These are phyloP conservation scores for Branchellion lobata DNA, from an alignment of 2,888 invertebrate genomes.

Conservation along the genomic window DNA sequence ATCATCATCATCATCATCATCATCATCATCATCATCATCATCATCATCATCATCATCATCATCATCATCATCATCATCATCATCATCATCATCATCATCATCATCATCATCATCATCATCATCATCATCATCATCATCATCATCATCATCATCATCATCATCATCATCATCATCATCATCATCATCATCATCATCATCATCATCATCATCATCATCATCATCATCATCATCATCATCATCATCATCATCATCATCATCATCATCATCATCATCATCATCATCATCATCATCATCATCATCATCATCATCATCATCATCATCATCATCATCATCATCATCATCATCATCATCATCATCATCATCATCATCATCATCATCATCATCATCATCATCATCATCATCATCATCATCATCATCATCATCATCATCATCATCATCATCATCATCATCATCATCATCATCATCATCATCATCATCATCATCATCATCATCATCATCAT, in stretches of 20 bases:
- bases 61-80: conserved; percentile 31
- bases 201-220: conserved; percentile 28
- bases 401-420: conserved; percentile 14
- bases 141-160: conserved; percentile 28
- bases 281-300: conserved; percentile 12
- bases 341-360: neutral
- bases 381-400: neutral
- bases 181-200: conserved; percentile 31
- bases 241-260: conserved; percentile 31
- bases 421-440: neutral
- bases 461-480: conserved; percentile 9
- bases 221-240: neutral
- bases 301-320: conserved; percentile 11
- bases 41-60: neutral
- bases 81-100: conserved; percentile 28
- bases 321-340: neutral
- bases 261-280: conserved; percentile 4
- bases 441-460: neutral
- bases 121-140: conserved; percentile 31
- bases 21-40: conserved; percentile 28
- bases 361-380: neutral
- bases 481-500: conserved; percentile 9
- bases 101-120: neutral
- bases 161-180: neutral
- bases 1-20: conserved; percentile 31